Conservation (phyloP, 2,888 invertebrate species). For the Rhingia rostrata region DNA sequence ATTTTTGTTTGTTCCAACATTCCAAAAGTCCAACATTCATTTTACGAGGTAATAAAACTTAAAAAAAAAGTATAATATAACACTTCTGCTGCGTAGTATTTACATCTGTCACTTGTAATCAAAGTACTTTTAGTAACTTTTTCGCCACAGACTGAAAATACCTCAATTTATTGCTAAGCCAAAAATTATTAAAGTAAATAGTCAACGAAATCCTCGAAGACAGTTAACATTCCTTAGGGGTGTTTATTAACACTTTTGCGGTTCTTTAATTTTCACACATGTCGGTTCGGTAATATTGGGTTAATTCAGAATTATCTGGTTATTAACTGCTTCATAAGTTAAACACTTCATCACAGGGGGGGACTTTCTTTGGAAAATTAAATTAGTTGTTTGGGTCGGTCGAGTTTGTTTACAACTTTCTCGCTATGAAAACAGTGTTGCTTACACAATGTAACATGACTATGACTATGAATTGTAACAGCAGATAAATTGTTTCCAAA, state of each 20-base stretch:
- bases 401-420: too few species aligned
- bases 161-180: neutral
- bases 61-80: neutral
- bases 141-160: neutral
- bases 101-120: neutral
- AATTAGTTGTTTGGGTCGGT: too few species aligned
- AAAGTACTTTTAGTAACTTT: constrained; percentile 19
- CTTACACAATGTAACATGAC: too few species aligned
- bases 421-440: too few species aligned
- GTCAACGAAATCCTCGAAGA: constrained; percentile 3
- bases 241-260: constrained; percentile 17
- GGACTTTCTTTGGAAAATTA: too few species aligned
- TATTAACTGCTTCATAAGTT: constrained; percentile 8
- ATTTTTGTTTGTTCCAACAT: neutral
- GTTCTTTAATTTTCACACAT: constrained; percentile 6
- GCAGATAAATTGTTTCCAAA: too few species aligned
- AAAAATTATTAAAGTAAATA: constrained; percentile 5
- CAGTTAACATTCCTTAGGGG: neutral
- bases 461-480: too few species aligned
- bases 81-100: constrained; percentile 1
- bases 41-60: constrained; percentile 3
- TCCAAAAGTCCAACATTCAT: neutral
- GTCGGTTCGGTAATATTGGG: neutral
- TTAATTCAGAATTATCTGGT: constrained; percentile 15
- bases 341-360: neutral